Percentiles rank a stretch among this genome's conserved stretches.
Conservation (phyloP, 2,797 vertebrate genomes). For the Lacerta agilis region DNA sequence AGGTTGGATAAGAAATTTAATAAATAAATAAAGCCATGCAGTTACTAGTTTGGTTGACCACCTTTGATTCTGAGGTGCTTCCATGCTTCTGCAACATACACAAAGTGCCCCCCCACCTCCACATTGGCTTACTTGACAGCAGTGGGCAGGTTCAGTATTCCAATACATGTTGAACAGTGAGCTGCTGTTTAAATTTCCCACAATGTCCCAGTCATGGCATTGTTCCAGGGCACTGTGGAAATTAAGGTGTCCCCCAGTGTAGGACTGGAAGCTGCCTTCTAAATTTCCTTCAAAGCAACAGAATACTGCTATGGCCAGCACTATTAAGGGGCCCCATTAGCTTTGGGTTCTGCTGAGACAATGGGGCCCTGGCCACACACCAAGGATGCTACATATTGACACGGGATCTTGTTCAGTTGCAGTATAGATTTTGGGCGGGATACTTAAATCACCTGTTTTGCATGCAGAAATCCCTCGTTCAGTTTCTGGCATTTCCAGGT, state of each 20-base stretch:
- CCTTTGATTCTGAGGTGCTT: neutral
- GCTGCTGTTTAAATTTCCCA: neutral
- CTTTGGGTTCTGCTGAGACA: neutral
- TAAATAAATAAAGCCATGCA: too few relatives aligned
- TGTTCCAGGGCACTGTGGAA: neutral
- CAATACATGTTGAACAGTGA: neutral
- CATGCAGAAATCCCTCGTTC: too few relatives aligned
- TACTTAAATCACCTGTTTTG: neutral
- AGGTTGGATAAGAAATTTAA: too few relatives aligned
- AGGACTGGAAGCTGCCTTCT: neutral
- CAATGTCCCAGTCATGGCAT: neutral
- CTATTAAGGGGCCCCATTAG: neutral
- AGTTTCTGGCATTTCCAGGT: too few relatives aligned
- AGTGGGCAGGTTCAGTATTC: neutral
- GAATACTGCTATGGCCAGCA: neutral
- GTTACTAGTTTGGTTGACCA: too few relatives aligned
- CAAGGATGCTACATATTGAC: neutral
- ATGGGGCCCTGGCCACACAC: neutral
- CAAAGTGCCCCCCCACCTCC: neutral
- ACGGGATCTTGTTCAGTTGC: neutral
- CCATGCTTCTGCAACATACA: neutral
- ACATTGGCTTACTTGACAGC: neutral
- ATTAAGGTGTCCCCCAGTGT: neutral
- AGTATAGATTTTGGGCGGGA: too few relatives aligned
- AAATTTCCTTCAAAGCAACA: neutral